Percentiles rank a stretch among this genome's conserved stretches.
These are phyloP conservation scores for Alcis repandata DNA, from an alignment of 2,888 invertebrate species.

Conservation along the genomic window DNA sequence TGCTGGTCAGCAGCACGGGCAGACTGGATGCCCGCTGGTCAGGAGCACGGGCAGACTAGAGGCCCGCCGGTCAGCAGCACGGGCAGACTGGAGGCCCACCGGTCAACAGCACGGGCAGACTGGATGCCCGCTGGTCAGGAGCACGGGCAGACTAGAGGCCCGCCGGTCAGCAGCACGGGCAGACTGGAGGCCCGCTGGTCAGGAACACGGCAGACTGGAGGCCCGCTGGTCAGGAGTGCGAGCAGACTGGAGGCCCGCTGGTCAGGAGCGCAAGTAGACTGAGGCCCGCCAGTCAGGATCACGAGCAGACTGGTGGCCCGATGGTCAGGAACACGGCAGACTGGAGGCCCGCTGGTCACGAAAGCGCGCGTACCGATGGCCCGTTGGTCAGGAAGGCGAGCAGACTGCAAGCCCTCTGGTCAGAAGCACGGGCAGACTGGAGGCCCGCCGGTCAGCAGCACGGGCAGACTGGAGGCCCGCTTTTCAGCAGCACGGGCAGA, in stretches of 20 bases:
- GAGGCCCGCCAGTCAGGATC: background rate
- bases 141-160: slow-evolving; percentile 4
- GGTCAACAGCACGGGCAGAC: background rate
- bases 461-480: background rate
- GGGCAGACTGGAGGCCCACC: background rate
- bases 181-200: background rate
- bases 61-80: background rate
- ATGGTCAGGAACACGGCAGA: background rate
- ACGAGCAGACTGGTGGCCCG: background rate
- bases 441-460: slow-evolving; percentile 17
- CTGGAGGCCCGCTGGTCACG: background rate
- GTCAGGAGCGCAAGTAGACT: background rate
- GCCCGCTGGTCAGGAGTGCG: slow-evolving; percentile 6
- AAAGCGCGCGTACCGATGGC: background rate
- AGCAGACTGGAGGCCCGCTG: background rate
- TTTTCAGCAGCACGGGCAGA: slow-evolving; percentile 6
- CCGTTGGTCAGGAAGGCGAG: background rate
- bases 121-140: background rate
- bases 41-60: background rate
- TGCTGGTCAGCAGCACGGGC: background rate
- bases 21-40: background rate
- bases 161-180: background rate
- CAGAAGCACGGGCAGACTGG: slow-evolving; percentile 9
- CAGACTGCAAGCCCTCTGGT: slow-evolving; percentile 3
- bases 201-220: slow-evolving; percentile 11